Evolutionary conservation across 2,797 vertebrate genomes (phyloP).

Genomic region (Phoxinus dragarum): DNA sequence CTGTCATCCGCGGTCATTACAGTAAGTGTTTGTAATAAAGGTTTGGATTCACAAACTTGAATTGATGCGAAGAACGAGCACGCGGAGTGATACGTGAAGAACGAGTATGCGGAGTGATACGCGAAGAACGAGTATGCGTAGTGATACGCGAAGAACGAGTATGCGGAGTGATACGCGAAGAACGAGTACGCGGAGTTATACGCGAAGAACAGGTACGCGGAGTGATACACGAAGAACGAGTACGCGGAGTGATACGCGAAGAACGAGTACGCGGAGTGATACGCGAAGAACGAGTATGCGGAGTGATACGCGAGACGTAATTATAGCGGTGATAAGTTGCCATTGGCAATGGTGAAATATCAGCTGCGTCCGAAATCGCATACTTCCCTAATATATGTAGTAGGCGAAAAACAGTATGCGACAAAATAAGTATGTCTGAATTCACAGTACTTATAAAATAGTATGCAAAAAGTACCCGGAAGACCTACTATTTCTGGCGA

Average conservation of each 20-base stretch:
- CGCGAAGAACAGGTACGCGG: too few species aligned
- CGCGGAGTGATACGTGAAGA: too few species aligned
- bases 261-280: too few species aligned
- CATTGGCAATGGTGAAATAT: conserved; percentile 7
- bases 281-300: neutral
- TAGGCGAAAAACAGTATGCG: neutral
- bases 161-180: too few species aligned
- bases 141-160: too few species aligned
- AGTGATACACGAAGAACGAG: too few species aligned
- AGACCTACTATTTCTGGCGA: neutral
- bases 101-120: too few species aligned
- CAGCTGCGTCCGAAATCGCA: neutral
- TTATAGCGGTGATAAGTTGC: neutral
- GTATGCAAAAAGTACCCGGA: neutral
- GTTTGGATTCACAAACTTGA: neutral
- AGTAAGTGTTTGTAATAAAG: neutral
- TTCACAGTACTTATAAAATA: neutral
- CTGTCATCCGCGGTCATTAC: neutral
- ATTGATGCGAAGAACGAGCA: too few species aligned
- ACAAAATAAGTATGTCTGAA: neutral
- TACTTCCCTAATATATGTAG: neutral
- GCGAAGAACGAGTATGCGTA: too few species aligned
- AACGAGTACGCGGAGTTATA: too few species aligned
- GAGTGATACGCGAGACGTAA: neutral
- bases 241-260: too few species aligned